These are phyloP conservation scores for Stichodactyla helianthus DNA, from an alignment of 64 coral and sea anemone genomes.

Conservation along the genomic window DNA sequence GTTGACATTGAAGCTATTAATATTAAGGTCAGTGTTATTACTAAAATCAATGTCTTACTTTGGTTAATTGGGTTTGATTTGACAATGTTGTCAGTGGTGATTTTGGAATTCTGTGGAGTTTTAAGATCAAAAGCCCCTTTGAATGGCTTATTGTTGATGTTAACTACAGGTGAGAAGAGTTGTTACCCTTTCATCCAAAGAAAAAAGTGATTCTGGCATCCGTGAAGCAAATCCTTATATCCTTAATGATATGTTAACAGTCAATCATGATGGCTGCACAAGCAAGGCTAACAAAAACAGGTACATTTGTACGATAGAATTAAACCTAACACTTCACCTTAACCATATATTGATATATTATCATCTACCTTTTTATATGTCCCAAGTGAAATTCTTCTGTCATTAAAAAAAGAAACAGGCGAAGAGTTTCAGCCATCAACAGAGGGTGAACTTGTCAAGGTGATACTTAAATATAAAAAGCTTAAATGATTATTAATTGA, in stretches of 20 bases:
- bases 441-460: slow-evolving; percentile 40
- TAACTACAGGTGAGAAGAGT: slow-evolving; percentile 1
- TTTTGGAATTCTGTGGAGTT: no score
- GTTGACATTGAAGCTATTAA: slow-evolving; percentile 85
- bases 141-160: not conserved
- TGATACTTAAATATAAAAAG: not conserved
- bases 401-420: slow-evolving; percentile 15
- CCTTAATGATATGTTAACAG: not conserved
- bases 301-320: not conserved
- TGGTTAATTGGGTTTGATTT: no score
- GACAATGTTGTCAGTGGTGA: no score
- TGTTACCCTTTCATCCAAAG: not conserved
- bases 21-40: slow-evolving; percentile 56
- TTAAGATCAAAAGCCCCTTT: no score
- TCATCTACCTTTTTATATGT: not conserved
- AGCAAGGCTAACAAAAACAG: slow-evolving; percentile 21
- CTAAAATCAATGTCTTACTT: no score
- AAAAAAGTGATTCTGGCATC: slow-evolving; percentile 8
- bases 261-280: not conserved
- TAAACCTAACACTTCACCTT: no score
- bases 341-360: no score
- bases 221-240: slow-evolving; percentile 22
- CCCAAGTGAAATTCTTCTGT: slow-evolving; percentile 39
- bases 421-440: slow-evolving; percentile 59
- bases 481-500: no score